A percentile compares a stretch with the other conserved stretches of the same genome.
Evolutionary conservation across 2,113 vertebrate genomes (phyloP).

Genomic region (Cyanocitta stelleri): DNA sequence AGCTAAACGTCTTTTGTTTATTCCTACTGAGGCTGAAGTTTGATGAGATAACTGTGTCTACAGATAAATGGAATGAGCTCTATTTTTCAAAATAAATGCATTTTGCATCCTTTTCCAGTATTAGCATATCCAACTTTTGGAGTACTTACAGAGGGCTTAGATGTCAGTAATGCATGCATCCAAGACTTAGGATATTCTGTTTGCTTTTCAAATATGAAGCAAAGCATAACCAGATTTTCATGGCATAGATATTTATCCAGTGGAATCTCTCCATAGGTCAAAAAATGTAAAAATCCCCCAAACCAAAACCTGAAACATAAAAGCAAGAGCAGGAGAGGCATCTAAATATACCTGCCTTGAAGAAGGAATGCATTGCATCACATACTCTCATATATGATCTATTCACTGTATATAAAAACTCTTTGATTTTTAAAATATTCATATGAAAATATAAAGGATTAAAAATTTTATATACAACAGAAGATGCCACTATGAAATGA

Average conservation of each 20-base stretch:
- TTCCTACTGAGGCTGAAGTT: not conserved
- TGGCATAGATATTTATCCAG: not conserved
- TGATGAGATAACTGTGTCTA: not conserved
- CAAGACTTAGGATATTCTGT: not conserved
- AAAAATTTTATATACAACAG: not conserved
- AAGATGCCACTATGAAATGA: not conserved
- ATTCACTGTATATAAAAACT: not conserved
- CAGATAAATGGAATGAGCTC: not conserved
- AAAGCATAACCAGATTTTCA: not conserved
- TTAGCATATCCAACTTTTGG: not conserved
- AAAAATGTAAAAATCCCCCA: not conserved
- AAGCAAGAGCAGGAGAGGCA: not conserved
- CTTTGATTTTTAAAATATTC: not conserved
- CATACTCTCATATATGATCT: not conserved
- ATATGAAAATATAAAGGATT: not conserved
- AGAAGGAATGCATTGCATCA: not conserved
- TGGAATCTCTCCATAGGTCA: not conserved
- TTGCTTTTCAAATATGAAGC: not conserved
- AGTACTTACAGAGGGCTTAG: not conserved
- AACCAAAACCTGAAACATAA: not conserved
- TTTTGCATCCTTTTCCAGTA: not conserved
- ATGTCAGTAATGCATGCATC: not conserved
- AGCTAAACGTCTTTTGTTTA: not conserved
- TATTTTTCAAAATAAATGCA: not conserved
- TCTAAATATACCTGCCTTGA: slow-evolving; percentile 14